Conservation (phyloP, 2,888 invertebrate species). For the Phorcus lineatus region DNA sequence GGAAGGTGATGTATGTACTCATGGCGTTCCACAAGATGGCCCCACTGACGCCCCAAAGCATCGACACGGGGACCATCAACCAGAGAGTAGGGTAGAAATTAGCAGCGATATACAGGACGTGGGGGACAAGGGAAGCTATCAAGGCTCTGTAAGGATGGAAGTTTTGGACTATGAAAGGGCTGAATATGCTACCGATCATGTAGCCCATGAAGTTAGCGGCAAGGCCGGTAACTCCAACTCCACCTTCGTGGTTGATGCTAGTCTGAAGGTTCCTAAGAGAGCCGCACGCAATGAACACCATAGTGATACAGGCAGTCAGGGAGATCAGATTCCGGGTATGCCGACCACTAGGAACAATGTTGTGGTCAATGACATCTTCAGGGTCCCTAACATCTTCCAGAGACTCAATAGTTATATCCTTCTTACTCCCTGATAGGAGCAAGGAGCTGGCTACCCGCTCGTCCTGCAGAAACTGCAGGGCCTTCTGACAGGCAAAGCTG, state of each 20-base stretch:
- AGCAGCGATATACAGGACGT: constrained; percentile 64
- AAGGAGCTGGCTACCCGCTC: constrained; percentile 42
- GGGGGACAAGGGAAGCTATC: constrained; percentile 52
- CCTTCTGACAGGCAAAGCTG: constrained; percentile 36
- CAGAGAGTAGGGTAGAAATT: constrained; percentile 66
- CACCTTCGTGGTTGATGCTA: constrained; percentile 68
- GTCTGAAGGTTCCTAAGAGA: constrained; percentile 72
- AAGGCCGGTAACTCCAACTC: constrained; percentile 68
- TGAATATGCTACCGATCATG: constrained; percentile 67
- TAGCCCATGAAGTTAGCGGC: constrained; percentile 62
- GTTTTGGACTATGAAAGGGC: constrained; percentile 67
- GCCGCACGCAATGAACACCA: constrained; percentile 64
- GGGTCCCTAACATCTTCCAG: not conserved
- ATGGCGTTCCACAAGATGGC: constrained; percentile 71
- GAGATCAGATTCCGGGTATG: constrained; percentile 67
- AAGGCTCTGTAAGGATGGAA: constrained; percentile 63
- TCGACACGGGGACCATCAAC: constrained; percentile 65
- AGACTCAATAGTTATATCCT: not conserved
- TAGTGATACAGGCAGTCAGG: constrained; percentile 61
- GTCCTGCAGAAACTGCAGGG: constrained; percentile 35
- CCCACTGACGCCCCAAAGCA: constrained; percentile 61
- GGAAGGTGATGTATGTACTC: constrained; percentile 70
- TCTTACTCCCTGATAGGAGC: constrained; percentile 2
- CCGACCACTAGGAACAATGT: constrained; percentile 37
- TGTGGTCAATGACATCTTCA: not conserved